These are phyloP conservation scores for Monopis laevigella DNA, from an alignment of 2,888 invertebrate species.

Conservation along the genomic window DNA sequence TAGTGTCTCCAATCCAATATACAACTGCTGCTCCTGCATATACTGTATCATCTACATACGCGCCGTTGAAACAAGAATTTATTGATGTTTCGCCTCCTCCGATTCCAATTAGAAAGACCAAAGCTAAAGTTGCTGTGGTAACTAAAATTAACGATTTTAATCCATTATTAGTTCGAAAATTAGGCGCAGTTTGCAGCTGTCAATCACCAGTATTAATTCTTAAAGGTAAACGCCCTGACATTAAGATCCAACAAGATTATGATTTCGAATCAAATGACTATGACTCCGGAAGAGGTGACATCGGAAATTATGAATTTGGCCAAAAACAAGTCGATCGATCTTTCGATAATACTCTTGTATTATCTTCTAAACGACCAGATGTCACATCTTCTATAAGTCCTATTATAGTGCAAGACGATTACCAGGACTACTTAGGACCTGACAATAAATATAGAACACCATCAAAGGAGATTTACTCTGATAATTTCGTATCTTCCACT, in stretches of 20 bases:
- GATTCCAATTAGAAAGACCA: slow-evolving; percentile 36
- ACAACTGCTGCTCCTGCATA: slow-evolving; percentile 38
- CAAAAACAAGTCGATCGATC: slow-evolving; percentile 30
- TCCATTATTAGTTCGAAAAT: slow-evolving; percentile 74
- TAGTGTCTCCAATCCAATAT: slow-evolving; percentile 43
- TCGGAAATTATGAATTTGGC: slow-evolving; percentile 32
- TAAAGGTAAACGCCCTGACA: slow-evolving; percentile 50
- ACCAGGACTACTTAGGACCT: slow-evolving; percentile 49
- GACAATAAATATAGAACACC: slow-evolving; percentile 32
- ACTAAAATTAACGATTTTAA: slow-evolving; percentile 78
- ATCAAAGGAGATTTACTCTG: slow-evolving; percentile 29
- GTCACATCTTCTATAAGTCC: slow-evolving; percentile 52
- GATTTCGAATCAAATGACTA: slow-evolving; percentile 39
- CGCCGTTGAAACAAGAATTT: slow-evolving; percentile 41
- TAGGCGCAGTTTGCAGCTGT: slow-evolving; percentile 79
- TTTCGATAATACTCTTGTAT: slow-evolving; percentile 16
- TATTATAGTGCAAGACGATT: slow-evolving; percentile 59
- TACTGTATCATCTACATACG: slow-evolving; percentile 33
- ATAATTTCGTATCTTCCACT: slow-evolving; percentile 20
- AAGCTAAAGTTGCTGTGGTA: slow-evolving; percentile 66
- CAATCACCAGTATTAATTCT: slow-evolving; percentile 64
- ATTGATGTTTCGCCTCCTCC: slow-evolving; percentile 45
- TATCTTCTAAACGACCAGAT: slow-evolving; percentile 35
- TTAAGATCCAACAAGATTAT: slow-evolving; percentile 31
- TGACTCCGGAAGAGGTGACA: slow-evolving; percentile 36